Percentiles rank a stretch among this genome's conserved stretches.
Evolutionary conservation across 1,140 invertebrate species (phyloP).

Genomic region (Brachionus rubens): DNA sequence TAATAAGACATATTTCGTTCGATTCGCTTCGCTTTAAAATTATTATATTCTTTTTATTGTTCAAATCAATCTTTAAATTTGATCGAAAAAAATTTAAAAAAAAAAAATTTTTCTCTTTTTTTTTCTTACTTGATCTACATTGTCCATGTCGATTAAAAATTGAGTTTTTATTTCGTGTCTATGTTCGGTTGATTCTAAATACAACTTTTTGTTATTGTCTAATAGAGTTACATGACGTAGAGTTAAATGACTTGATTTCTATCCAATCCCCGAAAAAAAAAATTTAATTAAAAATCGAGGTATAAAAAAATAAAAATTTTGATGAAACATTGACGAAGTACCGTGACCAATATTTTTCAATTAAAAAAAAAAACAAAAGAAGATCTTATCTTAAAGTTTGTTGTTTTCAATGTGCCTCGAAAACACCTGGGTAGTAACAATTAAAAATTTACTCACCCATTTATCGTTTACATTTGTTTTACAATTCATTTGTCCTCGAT

Average conservation of each 20-base stretch:
- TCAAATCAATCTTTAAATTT: conserved; percentile 9
- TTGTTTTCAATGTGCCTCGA: too few relatives aligned
- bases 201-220: conserved; percentile 33
- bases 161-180: background rate
- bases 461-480: background rate
- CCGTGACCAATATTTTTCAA: too few relatives aligned
- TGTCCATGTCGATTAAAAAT: conserved; percentile 1
- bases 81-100: background rate
- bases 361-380: too few relatives aligned
- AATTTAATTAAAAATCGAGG: background rate
- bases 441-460: background rate
- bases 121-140: conserved; percentile 10
- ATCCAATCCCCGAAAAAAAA: background rate
- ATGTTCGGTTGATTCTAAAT: background rate
- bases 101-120: background rate
- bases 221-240: background rate
- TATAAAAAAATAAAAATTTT: too few relatives aligned
- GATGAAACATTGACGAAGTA: too few relatives aligned
- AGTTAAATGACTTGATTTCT: background rate
- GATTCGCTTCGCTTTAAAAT: conserved; percentile 7
- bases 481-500: background rate
- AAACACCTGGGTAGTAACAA: background rate
- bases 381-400: too few relatives aligned
- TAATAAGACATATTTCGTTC: conserved; percentile 4
- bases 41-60: background rate